phyloP scores from a whole-genome alignment of 2,113 vertebrate species.

The Todiramphus chloris region DNA sequence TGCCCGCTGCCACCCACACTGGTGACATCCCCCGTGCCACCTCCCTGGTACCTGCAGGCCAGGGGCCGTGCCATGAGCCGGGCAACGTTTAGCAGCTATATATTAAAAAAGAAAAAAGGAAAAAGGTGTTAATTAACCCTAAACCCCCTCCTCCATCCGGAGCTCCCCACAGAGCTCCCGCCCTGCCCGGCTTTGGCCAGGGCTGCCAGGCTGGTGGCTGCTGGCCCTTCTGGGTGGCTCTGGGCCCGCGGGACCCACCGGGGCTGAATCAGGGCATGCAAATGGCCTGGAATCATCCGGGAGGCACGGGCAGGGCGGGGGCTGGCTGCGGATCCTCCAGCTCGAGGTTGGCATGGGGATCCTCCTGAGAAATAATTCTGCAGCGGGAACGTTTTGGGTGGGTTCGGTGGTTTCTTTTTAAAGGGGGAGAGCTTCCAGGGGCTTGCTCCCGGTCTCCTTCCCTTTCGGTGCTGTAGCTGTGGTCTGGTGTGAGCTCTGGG shows the following conservation, averaged over 20 bases:
- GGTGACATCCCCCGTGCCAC: background rate
- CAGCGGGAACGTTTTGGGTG: background rate
- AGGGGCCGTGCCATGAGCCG: background rate
- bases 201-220: background rate
- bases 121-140: accelerated
- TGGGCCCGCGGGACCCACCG: background rate
- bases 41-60: background rate
- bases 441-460: accelerated
- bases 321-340: background rate
- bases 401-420: background rate
- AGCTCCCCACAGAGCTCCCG: background rate
- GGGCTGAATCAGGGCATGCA: conserved; percentile 9
- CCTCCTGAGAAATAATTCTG: background rate
- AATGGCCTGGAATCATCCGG: background rate
- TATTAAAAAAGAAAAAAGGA: background rate
- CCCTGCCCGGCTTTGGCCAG: background rate
- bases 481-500: accelerated
- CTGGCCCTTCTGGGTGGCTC: background rate
- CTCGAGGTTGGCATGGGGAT: background rate
- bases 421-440: background rate
- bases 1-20: accelerated
- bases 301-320: background rate
- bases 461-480: accelerated
- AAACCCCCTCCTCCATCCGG: background rate
- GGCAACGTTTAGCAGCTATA: background rate